Base-by-base conservation (phyloP, 2,797 vertebrate species). In the Neomorphus geoffroyi region DNA sequence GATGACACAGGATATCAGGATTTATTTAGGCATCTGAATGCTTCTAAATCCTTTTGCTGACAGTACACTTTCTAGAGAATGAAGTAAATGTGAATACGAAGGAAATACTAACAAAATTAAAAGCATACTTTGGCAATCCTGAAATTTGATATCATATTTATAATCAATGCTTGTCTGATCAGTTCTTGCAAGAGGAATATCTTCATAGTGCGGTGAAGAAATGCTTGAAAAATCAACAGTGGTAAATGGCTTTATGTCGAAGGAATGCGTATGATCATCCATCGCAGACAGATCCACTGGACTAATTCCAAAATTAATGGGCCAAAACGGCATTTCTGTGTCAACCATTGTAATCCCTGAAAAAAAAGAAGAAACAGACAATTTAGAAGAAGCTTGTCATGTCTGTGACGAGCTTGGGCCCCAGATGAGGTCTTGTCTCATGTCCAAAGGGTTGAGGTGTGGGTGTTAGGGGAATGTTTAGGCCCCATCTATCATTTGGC, bases 241-340 rank as follows among this genome's bases (percentile, higher is more conserved):
- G 91, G 98, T 98, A 95, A 99, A 98, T n/a, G 99, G 98, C 94
- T 99, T 99, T 98, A 99, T 98, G 97, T 99, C 98, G 27, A 98
- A 98, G 69, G 98, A 98, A 90, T 99, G 99, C 19, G 98, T 97
- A 97, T 98, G 98, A 71, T 99, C 98, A 5, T 99, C 99, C 96
- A 99, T 98, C 28, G 98, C 98, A 5, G 98, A 98, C 75, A 99
- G 98, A 85, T 99, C 99, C 97, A 99, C 95, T 1, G 98, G 96
- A 92, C 97, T 98, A 90, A 99, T 98, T 53, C 99, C 99, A 95
- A 99, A 99, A 95, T 98, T 98, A 67, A 99, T 98, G 80, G 99
- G 98, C 99, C 99, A 99, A 91, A 99, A 98, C 7, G 99, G 98
- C 97, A 99, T 99, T 98, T 99, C 99, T 62, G 99, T 99, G 98